Percentiles rank a stretch among this genome's conserved stretches.
Evolutionary conservation across 2,113 vertebrate species (phyloP).

Genomic region (Hystrix cristata): DNA sequence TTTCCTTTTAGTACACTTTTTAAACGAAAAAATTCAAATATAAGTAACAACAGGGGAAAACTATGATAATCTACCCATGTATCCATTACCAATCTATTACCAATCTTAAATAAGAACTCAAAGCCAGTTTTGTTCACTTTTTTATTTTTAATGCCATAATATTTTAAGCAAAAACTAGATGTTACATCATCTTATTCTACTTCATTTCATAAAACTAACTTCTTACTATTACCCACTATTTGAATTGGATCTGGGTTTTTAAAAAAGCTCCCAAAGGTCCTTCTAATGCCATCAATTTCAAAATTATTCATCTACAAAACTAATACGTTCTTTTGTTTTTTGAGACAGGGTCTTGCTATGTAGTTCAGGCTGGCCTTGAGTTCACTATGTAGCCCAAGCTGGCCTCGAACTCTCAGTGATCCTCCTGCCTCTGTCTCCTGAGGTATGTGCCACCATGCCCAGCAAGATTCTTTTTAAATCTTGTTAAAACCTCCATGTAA

Average conservation of each 20-base stretch:
- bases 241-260: neutral
- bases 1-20: slow-evolving; percentile 21
- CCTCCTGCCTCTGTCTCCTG: too few species aligned
- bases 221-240: neutral
- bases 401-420: too few species aligned
- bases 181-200: neutral
- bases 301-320: neutral
- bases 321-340: neutral
- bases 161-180: slow-evolving; percentile 38
- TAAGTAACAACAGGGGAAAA: neutral
- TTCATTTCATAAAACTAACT: slow-evolving; percentile 26
- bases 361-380: too few species aligned
- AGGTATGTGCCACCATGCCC: too few species aligned
- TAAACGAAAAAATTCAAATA: slow-evolving; percentile 8
- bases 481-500: neutral
- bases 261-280: neutral
- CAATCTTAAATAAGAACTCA: slow-evolving; percentile 22
- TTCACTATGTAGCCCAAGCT: too few species aligned
- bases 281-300: neutral
- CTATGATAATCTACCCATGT: neutral
- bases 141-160: neutral
- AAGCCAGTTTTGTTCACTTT: neutral
- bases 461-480: neutral
- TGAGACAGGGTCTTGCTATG: too few species aligned
- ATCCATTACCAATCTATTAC: neutral